Evolutionary conservation across 2,113 vertebrate genomes (phyloP), one percentile per base, ranked within the genome.

Genomic region (Gnathonemus echidnorhynchus): DNA sequence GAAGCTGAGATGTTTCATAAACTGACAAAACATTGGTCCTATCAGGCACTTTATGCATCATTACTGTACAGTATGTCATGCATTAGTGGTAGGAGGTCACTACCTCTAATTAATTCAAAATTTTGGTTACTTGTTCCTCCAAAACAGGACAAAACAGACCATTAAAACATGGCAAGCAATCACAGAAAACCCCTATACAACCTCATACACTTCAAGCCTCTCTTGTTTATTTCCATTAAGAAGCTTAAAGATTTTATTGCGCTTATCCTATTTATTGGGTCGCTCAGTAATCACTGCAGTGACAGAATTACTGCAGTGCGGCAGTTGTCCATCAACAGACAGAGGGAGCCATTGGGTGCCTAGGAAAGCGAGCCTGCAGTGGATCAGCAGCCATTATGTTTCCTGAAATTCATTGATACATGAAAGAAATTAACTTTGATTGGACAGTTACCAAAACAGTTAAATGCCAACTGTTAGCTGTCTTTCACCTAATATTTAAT

Each of bases 371-470:
- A 19, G 35, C 56, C 84, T 90, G 17, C 27, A 46, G 17, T 27
- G 45, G 89, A 70, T 86, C 83, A 45, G 80, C 53, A 86, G 56
- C 58, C 58, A 42, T 85, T 62, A 35, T n/a, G 39, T 83, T 48
- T 70, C 89, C 84, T 62, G 80, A 83, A 85, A 46, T 39, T 49
- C n/a, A 39, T 17, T 39, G 31, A 66, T 70, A 39, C 58, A 42
- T 70, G 35, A 90, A 62, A n/a, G 52, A 45, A 39, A 56, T 11
- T 48, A 42, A 39, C 52, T 85, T 89, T 90, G 84, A 90, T 13
- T n/a, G 17, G 52, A 27, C 46, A 53, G 48, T 90, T 90, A 80
- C n/a, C 62, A 58, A 39, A 77, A 52, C 62, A 83, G 89, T 86
- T 70, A 87, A 27, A 58, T 74, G 85, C 84, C 31, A 24, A 31